phyloP scores from a whole-genome alignment of 2,888 invertebrate genomes.

The Maniola hyperantus region DNA sequence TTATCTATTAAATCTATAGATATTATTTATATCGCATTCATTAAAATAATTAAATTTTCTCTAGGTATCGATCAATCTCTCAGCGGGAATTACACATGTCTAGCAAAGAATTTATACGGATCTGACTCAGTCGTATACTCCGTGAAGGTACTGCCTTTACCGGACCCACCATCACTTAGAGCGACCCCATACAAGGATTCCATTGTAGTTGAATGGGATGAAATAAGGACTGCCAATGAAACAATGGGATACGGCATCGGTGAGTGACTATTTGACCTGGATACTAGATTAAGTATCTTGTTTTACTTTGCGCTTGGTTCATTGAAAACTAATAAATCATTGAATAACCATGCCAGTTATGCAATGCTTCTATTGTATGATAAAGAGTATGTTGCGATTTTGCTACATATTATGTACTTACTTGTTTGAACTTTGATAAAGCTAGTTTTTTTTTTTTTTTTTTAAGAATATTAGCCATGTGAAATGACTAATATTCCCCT shows the following conservation, averaged over 20 bases:
- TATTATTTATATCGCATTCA: too few species aligned
- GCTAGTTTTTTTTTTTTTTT: too few species aligned
- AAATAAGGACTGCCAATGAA: conserved; percentile 69
- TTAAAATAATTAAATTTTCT: conserved; percentile 32
- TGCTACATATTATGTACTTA: too few species aligned
- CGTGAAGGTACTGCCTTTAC: conserved; percentile 89
- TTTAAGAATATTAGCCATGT: too few species aligned
- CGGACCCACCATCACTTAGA: conserved; percentile 86
- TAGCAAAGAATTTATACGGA: conserved; percentile 92
- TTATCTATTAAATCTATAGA: too few species aligned
- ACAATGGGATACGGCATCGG: conserved; percentile 63
- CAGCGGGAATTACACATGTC: conserved; percentile 90
- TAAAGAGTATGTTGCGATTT: too few species aligned
- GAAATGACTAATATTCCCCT: too few species aligned
- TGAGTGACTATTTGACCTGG: conserved; percentile 50
- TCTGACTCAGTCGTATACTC: conserved; percentile 91
- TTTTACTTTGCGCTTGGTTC: not conserved
- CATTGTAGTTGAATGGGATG: conserved; percentile 86
- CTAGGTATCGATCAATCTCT: conserved; percentile 87
- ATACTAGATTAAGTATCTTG: not conserved
- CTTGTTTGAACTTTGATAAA: too few species aligned
- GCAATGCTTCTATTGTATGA: not conserved
- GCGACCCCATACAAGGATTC: conserved; percentile 77
- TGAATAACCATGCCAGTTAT: not conserved
- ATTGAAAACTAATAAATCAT: not conserved